Evolutionary conservation across 2,888 invertebrate species (phyloP), one percentile per base, ranked within the genome.

Genomic region (Scaptomyza flava): DNA sequence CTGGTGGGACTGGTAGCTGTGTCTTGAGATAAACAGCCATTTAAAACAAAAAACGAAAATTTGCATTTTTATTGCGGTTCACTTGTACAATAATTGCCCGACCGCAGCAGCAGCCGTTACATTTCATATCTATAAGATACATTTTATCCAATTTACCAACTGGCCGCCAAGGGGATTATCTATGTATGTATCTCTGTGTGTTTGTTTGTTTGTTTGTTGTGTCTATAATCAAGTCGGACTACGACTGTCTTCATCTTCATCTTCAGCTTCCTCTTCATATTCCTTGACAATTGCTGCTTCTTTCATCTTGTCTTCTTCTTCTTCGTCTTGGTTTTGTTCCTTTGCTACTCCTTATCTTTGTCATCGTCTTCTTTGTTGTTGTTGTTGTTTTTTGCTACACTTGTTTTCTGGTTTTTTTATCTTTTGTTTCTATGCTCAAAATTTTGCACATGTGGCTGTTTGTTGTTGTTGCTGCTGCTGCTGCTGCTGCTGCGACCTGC

Each of bases 351-450:
- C 17, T 65, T 65, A 68, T 74, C 41, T 70, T 74, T 75, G 67
- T 80, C 73, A 79, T 79, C 47, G 41, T 47, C 56, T 62, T 17
- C 38, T 23, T 36, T 23, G 11, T n/a, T 33, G 12, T 27, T 33
- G 12, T 27, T 59, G 46, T 33, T 45, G 45, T 52, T 62, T 59
- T 78, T 62, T 68, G 81, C 71, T 74, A 76, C 83, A 81, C 81
- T 84, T 81, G 79, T 71, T 81, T 61, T 56, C 50, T 75, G 58
- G 57, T 60, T 76, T 80, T 60, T 76, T 80, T 86, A 76, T 83
- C 83, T 81, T 82, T 81, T 82, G 83, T 82, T 82, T 86, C 86
- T 80, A 83, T 82, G 86, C 86, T 76, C 66, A 65, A 80, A 80
- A 70, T 85, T 85, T 85, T 83, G 82, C 82, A 86, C 82, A 82